Base-by-base conservation (phyloP, 1,140 invertebrate genomes). In the Drosophila mayri region DNA sequence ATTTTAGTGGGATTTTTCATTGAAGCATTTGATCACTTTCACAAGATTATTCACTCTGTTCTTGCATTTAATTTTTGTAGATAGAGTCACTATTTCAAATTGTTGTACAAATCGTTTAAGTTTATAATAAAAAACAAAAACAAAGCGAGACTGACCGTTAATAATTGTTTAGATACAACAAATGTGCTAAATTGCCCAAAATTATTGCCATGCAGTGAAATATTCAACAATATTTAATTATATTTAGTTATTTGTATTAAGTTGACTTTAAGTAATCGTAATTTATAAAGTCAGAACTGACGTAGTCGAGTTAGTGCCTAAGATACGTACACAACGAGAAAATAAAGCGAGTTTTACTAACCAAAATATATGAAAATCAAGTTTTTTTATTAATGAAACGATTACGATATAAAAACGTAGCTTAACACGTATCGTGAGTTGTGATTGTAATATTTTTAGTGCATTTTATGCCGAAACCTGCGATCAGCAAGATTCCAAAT, bases 321-420 rank as follows among this genome's bases (percentile, higher is more conserved):
- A 76, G 47, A 32, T 40, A 44, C 7, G 44, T 43, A 54, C 9
- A 37, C 14, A 32, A 28, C 44, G 20, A 65, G 30, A 61, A 67
- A 67, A 76, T 60, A 76, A 37, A 76, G 32, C 16, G 30, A 60
- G 49, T 76, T 76, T 68, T 66, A 76, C 74, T 76, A 76, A 76
- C 74, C 62, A 44, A 76, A 49, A 38, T 54, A 22, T 10, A 16
- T 3, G 0, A 18, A 16, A 43, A 25, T 12, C 1, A 3, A 0
- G n/a, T 30, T 16, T 10, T 10, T 22, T 46, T 2, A 25, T 47
- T 0, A 47, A 16, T 10, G 12, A 0, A 10, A 47, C 4, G 8
- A 10, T n/a, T 47, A 25, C 22, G 7, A 25, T 25, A 46, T 46
- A 1, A 16, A 46, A 3, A 16, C 16, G 25, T 46, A 0, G 2